These are phyloP conservation scores for Saccostrea cuccullata DNA, from an alignment of 1,140 invertebrate species.

Conservation along the genomic window DNA sequence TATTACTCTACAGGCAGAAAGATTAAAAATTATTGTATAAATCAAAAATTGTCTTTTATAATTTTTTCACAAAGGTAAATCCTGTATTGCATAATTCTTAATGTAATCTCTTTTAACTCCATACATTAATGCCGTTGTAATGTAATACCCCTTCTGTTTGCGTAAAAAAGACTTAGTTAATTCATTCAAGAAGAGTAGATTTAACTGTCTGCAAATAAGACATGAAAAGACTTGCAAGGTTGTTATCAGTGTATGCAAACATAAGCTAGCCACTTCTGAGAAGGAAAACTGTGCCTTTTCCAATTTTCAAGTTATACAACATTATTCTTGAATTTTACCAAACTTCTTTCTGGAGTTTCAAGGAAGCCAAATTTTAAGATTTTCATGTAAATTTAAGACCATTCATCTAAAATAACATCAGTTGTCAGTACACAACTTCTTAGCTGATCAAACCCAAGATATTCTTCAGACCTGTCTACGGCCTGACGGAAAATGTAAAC, in stretches of 20 bases:
- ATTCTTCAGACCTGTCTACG: constrained; percentile 18
- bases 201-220: constrained; percentile 27
- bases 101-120: constrained; percentile 7
- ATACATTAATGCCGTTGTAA: neutral
- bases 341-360: neutral
- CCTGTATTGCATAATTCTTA: neutral
- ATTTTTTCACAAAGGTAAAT: neutral
- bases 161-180: constrained; percentile 16
- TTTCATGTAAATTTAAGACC: neutral
- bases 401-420: neutral
- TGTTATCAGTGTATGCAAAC: constrained; percentile 34
- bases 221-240: constrained; percentile 17
- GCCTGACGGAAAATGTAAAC: constrained; percentile 22
- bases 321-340: neutral
- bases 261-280: neutral
- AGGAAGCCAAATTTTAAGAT: neutral
- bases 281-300: constrained; percentile 23
- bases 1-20: neutral
- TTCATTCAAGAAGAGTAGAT: constrained; percentile 17
- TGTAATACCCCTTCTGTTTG: neutral
- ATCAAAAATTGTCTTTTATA: neutral
- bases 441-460: constrained; percentile 1
- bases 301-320: neutral
- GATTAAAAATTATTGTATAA: neutral
- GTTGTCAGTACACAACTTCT: constrained; percentile 16